Evolutionary conservation across 1,140 invertebrate species (phyloP), one percentile per base, ranked within the genome.

Genomic region (Acromyrmex echinatior): DNA sequence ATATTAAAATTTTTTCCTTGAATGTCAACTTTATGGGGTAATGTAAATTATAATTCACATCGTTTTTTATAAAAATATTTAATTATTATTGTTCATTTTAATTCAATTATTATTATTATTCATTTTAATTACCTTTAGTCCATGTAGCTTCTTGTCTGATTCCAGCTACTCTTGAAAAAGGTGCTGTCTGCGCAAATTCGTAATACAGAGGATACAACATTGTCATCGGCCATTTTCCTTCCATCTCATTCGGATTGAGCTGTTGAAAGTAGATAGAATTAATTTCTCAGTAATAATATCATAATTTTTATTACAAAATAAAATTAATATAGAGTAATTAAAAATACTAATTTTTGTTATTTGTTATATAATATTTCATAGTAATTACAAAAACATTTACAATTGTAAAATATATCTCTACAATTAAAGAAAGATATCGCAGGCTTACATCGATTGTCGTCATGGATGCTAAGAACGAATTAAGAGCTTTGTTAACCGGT

Each of bases 191-290:
- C 82, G 97, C 97, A 89, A 97, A 97, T 93, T 97, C 97, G 91
- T 97, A 97, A 90, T 97, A 97, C 21, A 97, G 93, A 0, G 97
- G 97, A 90, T 97, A 97, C 0, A 97, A 93, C 28, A 97, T 96
- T 0, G 97, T 97, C 96, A 97, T 97, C 2, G 97, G 97, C 96
- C 97, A 97, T 91, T 97, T 97, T 68, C 97, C 97, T 90, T 97
- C 97, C 93, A 97, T 96, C 90, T 97, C 97, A 6, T 95, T 94
- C 5, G 97, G 97, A 88, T 96, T 96, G 82, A 97, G 96, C 97
- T 97, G 88, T 56, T 51, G 10, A 62, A 70, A 49, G 70, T 63
- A 16, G 25, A 25, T 6, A 60, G 62, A 16, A 35, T 60, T 31
- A 60, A 49, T 77, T 49, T 58, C 1, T 45, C 14, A 0, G 14